Evolutionary conservation across 2,888 invertebrate species (phyloP).

Genomic region (Stramonita haemastoma): DNA sequence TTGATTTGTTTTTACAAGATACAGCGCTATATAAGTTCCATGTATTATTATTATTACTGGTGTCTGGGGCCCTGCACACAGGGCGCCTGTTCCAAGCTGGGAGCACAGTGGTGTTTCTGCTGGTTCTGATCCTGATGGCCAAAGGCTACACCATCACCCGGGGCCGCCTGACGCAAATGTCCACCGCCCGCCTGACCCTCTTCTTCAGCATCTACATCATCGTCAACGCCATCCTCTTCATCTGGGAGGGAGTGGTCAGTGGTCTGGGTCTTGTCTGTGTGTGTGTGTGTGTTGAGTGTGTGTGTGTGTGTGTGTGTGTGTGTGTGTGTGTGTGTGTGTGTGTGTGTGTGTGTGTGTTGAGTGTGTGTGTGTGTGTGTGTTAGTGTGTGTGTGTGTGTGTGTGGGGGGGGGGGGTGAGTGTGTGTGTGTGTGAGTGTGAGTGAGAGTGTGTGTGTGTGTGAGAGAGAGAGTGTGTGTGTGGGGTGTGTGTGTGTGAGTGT

Average conservation of each 20-base stretch:
- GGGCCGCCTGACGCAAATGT: constrained; percentile 84
- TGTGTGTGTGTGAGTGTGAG: not conserved
- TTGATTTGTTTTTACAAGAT: too few relatives aligned
- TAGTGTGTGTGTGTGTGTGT: not conserved
- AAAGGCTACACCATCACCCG: constrained; percentile 95
- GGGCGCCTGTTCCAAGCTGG: constrained; percentile 47
- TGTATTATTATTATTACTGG: too few relatives aligned
- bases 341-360: not conserved
- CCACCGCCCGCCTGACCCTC: constrained; percentile 86
- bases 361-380: not conserved
- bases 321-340: not conserved
- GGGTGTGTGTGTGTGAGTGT: too few relatives aligned
- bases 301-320: not conserved
- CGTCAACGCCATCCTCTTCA: constrained; percentile 86
- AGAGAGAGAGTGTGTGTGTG: not conserved
- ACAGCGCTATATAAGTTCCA: too few relatives aligned
- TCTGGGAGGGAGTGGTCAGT: constrained; percentile 87
- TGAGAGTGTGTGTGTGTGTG: too few relatives aligned
- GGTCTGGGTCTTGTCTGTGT: not conserved
- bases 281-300: not conserved
- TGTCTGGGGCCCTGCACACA: constrained; percentile 16
- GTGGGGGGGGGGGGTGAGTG: not conserved
- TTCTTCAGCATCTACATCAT: constrained; percentile 89
- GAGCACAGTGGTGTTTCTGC: constrained; percentile 44
- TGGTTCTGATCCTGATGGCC: constrained; percentile 50